phyloP scores from a whole-genome alignment of 2,113 vertebrate species.

The Poecilia latipinna region DNA sequence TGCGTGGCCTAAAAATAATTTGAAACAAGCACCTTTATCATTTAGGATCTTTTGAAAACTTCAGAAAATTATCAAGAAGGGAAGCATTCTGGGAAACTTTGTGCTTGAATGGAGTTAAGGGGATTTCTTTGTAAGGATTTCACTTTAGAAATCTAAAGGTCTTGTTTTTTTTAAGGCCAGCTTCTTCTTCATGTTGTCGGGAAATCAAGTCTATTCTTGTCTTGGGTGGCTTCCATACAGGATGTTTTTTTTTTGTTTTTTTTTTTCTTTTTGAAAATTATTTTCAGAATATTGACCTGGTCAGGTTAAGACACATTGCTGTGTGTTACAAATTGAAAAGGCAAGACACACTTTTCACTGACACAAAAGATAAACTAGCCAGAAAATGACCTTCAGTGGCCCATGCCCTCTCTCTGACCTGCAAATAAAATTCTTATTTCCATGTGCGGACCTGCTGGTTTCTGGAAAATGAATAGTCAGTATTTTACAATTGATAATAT shows the following conservation, averaged over 20 bases:
- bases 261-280: slow-evolving; percentile 1
- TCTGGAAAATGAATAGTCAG: not conserved
- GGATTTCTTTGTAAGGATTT: not conserved
- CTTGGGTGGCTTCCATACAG: slow-evolving; percentile 25
- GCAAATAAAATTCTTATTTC: slow-evolving; percentile 39
- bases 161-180: slow-evolving; percentile 34
- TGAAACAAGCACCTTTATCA: no score
- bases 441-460: slow-evolving; percentile 11
- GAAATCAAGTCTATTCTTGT: not conserved
- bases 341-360: slow-evolving; percentile 32
- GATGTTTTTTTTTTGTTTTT: not conserved
- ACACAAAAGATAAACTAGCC: slow-evolving; percentile 21
- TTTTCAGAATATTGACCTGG: not conserved
- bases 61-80: not conserved
- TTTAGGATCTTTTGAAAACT: not conserved
- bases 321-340: slow-evolving; percentile 26
- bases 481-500: not conserved
- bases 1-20: no score
- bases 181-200: not conserved
- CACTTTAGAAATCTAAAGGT: slow-evolving; percentile 27
- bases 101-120: slow-evolving; percentile 2
- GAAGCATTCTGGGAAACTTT: not conserved
- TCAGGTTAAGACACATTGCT: slow-evolving; percentile 28
- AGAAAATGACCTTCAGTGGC: slow-evolving; percentile 40
- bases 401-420: slow-evolving; percentile 48